Base-by-base conservation (phyloP, 1,140 invertebrate species). In the Choristoneura fumiferana region DNA sequence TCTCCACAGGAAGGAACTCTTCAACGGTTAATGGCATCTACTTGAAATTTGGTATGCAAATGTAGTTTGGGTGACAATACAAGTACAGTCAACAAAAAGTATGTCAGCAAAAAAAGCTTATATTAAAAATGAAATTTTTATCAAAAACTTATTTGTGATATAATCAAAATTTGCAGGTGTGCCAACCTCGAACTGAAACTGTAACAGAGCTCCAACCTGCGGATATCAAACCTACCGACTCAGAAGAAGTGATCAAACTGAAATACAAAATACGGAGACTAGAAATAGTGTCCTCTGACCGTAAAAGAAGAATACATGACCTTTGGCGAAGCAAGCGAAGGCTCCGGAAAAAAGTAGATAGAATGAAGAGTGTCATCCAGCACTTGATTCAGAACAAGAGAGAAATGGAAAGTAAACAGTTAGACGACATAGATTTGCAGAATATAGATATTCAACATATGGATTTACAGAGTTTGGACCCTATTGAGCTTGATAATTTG, bases 211-310 rank as follows among this genome's bases (percentile, higher is more conserved):
- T 66, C 18, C 39, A 69, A 17, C 65, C 72, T 10, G 55, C 78
- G 10, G 65, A 78, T 8, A 72, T 78, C 10, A 60, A 65, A 4
- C 61, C 74, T 0, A 68, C 63, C 1, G 82, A 85, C 33, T 60
- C 77, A 0, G 69, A 76, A 40, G 78, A 85, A 68, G 74, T 83
- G 0, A 65, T 82, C 0, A 43, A 78, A 54, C 54, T 85, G 1
- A 85, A 82, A 62, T 62, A 78, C 54, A 81, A 74, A 67, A 63
- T 85, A 0, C 63, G 64, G 0, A 70, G 82, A 57, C 54, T 85
- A 14, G 82, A 85, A 58, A 59, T 78, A 0, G 67, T 85, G 4
- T 79, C 82, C 1, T 75, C 74, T 8, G 76, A 71, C 17, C 62
- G 80, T 39, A 78, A 79, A 58, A 62, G 60, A 10, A 69, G 64